Percentiles rank a stretch among this genome's conserved stretches.
Conservation (phyloP, 2,797 vertebrate species). For the Propithecus perrieri region DNA sequence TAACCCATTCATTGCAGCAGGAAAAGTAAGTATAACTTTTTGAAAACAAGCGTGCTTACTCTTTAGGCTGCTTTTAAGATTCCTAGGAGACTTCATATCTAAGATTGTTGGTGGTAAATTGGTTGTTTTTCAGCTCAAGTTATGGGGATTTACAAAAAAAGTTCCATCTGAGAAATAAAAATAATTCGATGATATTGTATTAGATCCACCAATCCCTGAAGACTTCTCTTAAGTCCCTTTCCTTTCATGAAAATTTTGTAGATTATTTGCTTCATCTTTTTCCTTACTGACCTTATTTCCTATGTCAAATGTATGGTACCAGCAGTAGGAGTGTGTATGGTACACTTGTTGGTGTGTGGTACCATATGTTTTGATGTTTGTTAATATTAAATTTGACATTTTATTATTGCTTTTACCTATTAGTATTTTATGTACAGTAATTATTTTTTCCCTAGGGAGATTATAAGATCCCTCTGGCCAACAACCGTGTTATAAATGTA, state of each 20-base stretch:
- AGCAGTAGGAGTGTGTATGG: neutral
- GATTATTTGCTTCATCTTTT: neutral
- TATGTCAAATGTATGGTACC: neutral
- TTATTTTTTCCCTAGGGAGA: conserved; percentile 13
- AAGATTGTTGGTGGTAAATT: conserved; percentile 11
- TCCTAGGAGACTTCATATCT: neutral
- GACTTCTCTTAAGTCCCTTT: neutral
- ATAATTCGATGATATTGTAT: neutral
- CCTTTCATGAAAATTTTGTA: neutral
- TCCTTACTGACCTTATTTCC: neutral
- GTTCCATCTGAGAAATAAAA: conserved; percentile 33
- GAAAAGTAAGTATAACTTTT: neutral
- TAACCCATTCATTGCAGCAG: neutral
- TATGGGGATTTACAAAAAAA: neutral
- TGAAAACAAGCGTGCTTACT: neutral
- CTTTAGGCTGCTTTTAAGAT: conserved; percentile 29
- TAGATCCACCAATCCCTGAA: neutral
- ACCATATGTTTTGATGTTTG: neutral
- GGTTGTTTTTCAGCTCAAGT: conserved; percentile 33
- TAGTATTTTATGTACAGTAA: neutral
- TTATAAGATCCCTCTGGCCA: neutral
- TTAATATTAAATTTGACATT: conserved; percentile 12
- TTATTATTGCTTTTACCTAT: neutral
- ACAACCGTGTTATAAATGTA: neutral
- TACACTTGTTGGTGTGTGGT: neutral